Conservation (phyloP, 1,140 invertebrate genomes). For the Lasioglossum baleicum region DNA sequence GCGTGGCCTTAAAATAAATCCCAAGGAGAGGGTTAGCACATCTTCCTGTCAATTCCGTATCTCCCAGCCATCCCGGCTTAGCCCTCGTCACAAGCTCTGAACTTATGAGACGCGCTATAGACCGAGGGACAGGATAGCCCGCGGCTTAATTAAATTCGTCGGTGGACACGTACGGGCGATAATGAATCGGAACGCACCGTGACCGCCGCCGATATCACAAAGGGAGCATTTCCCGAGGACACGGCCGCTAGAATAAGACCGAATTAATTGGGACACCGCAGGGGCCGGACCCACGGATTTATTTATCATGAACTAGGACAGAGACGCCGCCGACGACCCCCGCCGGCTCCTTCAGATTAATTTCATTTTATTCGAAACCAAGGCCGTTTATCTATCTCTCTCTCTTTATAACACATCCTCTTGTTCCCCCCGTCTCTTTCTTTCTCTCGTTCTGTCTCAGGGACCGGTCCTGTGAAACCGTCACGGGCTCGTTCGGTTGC, state of each 20-base stretch:
- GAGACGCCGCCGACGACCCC: slow-evolving; percentile 58
- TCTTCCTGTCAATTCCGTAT: too few species aligned
- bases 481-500: slow-evolving; percentile 22
- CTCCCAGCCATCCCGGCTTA: too few species aligned
- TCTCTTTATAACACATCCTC: too few species aligned
- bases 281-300: slow-evolving; percentile 60
- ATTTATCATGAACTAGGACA: slow-evolving; percentile 68
- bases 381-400: slow-evolving; percentile 13
- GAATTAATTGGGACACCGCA: slow-evolving; percentile 72
- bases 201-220: slow-evolving; percentile 57
- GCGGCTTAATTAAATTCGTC: slow-evolving; percentile 60
- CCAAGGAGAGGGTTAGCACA: too few species aligned
- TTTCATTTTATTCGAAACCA: slow-evolving; percentile 66
- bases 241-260: slow-evolving; percentile 62
- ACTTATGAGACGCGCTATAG: not conserved
- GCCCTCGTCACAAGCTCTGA: not conserved
- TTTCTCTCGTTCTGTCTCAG: not conserved
- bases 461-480: slow-evolving; percentile 48
- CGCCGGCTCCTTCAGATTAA: slow-evolving; percentile 63
- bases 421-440: too few species aligned
- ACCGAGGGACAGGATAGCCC: not conserved
- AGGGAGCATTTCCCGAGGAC: slow-evolving; percentile 48
- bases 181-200: slow-evolving; percentile 48
- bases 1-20: too few species aligned
- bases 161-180: slow-evolving; percentile 42